Base-by-base conservation (phyloP, 2,888 invertebrate genomes). In the Zelleria hepariella region DNA sequence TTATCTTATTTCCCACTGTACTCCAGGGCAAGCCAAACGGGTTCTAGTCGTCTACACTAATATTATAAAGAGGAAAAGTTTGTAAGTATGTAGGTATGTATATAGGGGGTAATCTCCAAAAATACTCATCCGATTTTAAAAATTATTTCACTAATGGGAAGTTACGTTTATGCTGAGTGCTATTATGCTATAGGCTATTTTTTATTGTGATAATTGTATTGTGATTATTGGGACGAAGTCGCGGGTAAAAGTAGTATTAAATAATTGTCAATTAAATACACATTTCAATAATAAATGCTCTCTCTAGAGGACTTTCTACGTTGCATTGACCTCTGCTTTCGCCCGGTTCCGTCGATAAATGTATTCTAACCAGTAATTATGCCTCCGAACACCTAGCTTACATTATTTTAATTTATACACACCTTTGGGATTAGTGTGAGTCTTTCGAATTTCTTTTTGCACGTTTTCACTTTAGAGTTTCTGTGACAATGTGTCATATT, bases 291-390 rank as follows among this genome's bases (percentile, higher is more conserved):
- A 53, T n/a, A 25, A 53, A 52, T 23, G 23, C 2, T 53, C 23
- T 53, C 53, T n/a, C n/a, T n/a, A 8, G n/a, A n/a, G 15, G 23
- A 53, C 15, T 53, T 53, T n/a, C 23, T 53, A 53, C 25, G 24
- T 42, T 42, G 25, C 53, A 53, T 53, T 23, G 53, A 53, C 53
- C 53, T 53, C 53, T n/a, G 23, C 53, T 53, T 53, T 53, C 53
- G 25, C 53, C n/a, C 15, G 24, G 8, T 51, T 51, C 23, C 23
- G 51, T 23, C 23, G 51, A 53, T 53, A 53, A 53, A 53, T 10
- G 15, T 53, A 53, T 53, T 53, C 53, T 23, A 53, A 53, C 53
- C 25, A 53, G 53, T 25, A 8, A 53, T 53, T 53, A 53, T 53
- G 52, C 8, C 15, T 21, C 20, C n/a, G 18, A 20, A 32, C 10